These are phyloP conservation scores for Axea sp. DNA, from an alignment of 2,888 invertebrate genomes.

Conservation along the genomic window DNA sequence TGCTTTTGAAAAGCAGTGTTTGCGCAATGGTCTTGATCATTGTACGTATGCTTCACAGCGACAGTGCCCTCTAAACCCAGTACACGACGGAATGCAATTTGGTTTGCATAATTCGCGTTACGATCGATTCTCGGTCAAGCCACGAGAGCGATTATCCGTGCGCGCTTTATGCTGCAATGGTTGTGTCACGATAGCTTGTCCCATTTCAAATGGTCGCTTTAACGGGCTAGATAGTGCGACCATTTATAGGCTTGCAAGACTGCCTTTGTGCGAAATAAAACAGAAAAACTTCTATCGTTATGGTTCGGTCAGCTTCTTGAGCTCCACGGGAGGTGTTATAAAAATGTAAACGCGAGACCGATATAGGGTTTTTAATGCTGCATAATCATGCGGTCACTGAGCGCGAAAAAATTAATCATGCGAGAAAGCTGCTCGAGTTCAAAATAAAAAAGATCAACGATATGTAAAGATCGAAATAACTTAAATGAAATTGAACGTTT, in stretches of 20 bases:
- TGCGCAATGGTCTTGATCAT: constrained; percentile 53
- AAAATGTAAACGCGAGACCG: constrained; percentile 69
- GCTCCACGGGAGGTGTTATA: constrained; percentile 43
- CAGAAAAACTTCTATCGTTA: constrained; percentile 15
- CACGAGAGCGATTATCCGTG: constrained; percentile 64
- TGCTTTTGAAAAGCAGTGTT: constrained; percentile 55
- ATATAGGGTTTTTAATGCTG: constrained; percentile 64
- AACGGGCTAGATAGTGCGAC: constrained; percentile 21
- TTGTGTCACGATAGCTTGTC: constrained; percentile 64
- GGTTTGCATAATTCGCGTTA: constrained; percentile 73
- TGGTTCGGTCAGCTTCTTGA: constrained; percentile 33
- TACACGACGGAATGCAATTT: constrained; percentile 70
- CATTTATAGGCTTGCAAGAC: constrained; percentile 11
- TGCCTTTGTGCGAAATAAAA: constrained; percentile 19
- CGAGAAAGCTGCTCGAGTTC: constrained; percentile 65
- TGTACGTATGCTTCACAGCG: constrained; percentile 29
- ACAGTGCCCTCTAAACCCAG: constrained; percentile 41
- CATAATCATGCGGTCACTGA: constrained; percentile 76
- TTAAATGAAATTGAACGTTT: constrained; percentile 5
- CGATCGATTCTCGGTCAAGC: constrained; percentile 68
- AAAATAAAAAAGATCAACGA: constrained; percentile 15
- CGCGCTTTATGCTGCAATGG: constrained; percentile 64
- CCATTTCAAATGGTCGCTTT: constrained; percentile 30
- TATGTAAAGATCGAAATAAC: constrained; percentile 12
- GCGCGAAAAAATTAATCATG: constrained; percentile 73